Evolutionary conservation across 64 coral and sea anemone species (phyloP).

Genomic region (Astreopora myriophthalma): DNA sequence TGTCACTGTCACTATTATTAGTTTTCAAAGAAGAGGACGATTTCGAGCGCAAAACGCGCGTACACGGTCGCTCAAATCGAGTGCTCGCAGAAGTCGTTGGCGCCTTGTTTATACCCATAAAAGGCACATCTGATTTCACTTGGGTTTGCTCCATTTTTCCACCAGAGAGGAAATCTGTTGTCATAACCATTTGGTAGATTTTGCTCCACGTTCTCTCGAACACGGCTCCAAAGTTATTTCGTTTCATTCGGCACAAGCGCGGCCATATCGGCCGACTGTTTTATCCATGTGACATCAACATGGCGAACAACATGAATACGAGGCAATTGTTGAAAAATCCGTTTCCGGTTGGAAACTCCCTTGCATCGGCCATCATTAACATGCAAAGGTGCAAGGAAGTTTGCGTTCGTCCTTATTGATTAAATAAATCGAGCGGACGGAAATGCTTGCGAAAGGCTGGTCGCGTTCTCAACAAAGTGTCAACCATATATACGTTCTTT

Average conservation of each 20-base stretch:
- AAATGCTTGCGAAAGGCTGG: constrained; percentile 10
- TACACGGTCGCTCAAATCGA: constrained; percentile 78
- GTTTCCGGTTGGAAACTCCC: not conserved
- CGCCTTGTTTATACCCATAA: constrained; percentile 65
- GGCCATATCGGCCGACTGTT: constrained; percentile 6
- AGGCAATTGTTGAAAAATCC: not conserved
- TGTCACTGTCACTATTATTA: constrained; percentile 48
- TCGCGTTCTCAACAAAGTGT: too few relatives aligned
- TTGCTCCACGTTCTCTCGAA: constrained; percentile 85
- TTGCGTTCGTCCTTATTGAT: not conserved
- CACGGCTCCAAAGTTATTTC: constrained; percentile 67
- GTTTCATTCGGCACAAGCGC: constrained; percentile 1
- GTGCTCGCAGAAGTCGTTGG: constrained; percentile 62
- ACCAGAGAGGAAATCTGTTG: constrained; percentile 64
- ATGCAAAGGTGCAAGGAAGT: too few relatives aligned
- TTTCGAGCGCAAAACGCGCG: constrained; percentile 90
- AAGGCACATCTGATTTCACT: constrained; percentile 68
- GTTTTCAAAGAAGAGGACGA: constrained; percentile 56
- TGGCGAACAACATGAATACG: constrained; percentile 28
- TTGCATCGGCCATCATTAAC: too few relatives aligned
- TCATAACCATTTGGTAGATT: constrained; percentile 89
- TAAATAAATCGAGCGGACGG: constrained; percentile 7
- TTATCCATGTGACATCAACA: constrained; percentile 54
- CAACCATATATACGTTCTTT: too few relatives aligned
- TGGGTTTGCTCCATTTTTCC: constrained; percentile 70